Evolutionary conservation across 2,797 vertebrate genomes (phyloP).

Genomic region (Lates japonicus): DNA sequence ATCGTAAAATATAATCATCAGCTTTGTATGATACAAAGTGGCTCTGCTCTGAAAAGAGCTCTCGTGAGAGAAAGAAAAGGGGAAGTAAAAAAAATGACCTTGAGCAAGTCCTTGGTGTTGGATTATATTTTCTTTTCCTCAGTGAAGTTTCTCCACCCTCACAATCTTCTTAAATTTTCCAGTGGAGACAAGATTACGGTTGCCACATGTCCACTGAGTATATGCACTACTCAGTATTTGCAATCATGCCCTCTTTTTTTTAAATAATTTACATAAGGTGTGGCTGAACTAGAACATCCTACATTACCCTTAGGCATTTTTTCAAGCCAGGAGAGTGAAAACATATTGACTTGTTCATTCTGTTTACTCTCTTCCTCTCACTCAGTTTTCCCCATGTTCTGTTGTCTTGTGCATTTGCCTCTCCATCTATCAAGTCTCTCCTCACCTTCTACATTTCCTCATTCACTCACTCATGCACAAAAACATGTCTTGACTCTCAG

Average conservation of each 20-base stretch:
- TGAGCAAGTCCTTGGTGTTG: conserved; percentile 62
- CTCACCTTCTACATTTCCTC: conserved; percentile 18
- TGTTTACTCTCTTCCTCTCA: conserved; percentile 43
- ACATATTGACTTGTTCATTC: conserved; percentile 61
- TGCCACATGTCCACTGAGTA: conserved; percentile 42
- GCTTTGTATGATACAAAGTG: conserved; percentile 16
- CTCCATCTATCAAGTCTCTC: conserved; percentile 49
- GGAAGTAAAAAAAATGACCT: conserved; percentile 56
- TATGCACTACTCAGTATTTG: conserved; percentile 37
- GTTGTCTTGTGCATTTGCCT: conserved; percentile 64
- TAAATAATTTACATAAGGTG: conserved; percentile 47
- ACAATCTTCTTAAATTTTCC: conserved; percentile 64
- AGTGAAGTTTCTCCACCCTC: conserved; percentile 55
- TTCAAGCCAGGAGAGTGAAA: conserved; percentile 48
- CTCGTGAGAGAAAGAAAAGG: conserved; percentile 18
- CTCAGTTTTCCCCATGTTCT: conserved; percentile 44
- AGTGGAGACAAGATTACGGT: conserved; percentile 56
- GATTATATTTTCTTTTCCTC: conserved; percentile 56
- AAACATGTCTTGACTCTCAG: conserved; percentile 42
- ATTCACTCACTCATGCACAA: conserved; percentile 30
- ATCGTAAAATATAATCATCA: conserved; percentile 18
- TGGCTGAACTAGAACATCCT: conserved; percentile 46
- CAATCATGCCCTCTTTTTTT: conserved; percentile 21
- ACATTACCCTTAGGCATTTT: conserved; percentile 35
- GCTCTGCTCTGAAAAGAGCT: conserved; percentile 33